Conservation (phyloP, 2,113 vertebrate genomes). For the Istiophorus platypterus region DNA sequence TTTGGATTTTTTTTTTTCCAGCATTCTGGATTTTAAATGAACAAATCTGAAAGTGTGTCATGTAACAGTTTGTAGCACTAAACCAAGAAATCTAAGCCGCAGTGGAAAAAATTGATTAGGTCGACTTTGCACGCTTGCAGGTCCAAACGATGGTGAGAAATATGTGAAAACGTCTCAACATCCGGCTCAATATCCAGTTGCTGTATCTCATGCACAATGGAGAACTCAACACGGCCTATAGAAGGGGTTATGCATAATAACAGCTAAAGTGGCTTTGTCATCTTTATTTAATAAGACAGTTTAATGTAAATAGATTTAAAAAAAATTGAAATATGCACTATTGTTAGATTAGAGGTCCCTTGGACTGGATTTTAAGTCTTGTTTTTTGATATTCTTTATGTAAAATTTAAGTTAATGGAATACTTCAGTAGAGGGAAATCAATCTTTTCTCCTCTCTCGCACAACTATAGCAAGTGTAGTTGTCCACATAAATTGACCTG, state of each 20-base stretch:
- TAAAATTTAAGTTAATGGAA: no score
- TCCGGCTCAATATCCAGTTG: no score
- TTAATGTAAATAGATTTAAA: not conserved
- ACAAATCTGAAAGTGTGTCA: not conserved
- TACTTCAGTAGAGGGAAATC: no score
- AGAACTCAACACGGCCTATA: not conserved
- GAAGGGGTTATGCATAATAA: no score
- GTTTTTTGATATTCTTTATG: no score
- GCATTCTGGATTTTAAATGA: not conserved
- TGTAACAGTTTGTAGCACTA: not conserved
- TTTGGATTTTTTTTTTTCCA: not conserved
- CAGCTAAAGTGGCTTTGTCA: not conserved
- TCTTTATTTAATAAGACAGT: not conserved
- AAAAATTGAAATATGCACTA: no score
- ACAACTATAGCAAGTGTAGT: no score
- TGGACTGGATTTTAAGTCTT: no score
- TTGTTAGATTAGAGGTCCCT: no score
- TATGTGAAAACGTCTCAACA: not conserved
- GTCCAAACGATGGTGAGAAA: not conserved
- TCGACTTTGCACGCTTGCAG: not conserved
- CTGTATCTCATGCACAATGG: not conserved
- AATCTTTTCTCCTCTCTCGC: no score
- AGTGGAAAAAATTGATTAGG: not conserved
- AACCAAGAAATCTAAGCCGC: not conserved
- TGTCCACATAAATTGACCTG: no score